Evolutionary conservation across 2,797 vertebrate species (phyloP).

Genomic region (Cyprinella venusta): DNA sequence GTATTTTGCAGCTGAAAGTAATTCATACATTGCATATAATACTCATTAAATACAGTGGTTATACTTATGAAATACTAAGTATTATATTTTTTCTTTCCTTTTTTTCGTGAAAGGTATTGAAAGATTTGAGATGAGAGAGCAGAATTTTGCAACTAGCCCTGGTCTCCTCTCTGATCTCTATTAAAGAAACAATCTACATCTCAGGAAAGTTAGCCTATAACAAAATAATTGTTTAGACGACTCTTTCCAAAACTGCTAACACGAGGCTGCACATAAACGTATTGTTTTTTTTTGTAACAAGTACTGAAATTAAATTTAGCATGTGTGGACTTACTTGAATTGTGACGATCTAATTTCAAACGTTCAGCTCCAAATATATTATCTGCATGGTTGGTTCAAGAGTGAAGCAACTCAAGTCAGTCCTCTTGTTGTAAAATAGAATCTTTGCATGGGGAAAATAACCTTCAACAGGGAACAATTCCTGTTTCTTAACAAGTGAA

Average conservation of each 20-base stretch:
- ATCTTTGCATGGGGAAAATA: background rate
- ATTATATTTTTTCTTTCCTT: too few species aligned
- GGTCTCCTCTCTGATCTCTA: background rate
- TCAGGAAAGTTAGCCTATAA: background rate
- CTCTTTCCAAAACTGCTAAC: background rate
- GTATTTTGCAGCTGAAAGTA: background rate
- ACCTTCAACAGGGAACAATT: background rate
- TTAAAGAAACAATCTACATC: background rate
- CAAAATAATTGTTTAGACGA: background rate
- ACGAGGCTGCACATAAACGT: background rate
- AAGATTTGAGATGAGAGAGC: too few species aligned
- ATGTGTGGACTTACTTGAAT: conserved; percentile 13
- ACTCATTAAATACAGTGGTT: background rate
- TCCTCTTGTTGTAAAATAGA: background rate
- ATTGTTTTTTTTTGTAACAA: background rate
- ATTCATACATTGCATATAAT: background rate
- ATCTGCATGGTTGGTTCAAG: background rate
- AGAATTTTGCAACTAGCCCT: background rate
- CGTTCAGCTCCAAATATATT: background rate
- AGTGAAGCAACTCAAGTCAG: background rate
- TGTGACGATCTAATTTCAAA: background rate
- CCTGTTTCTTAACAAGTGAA: conserved; percentile 38
- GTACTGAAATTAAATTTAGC: background rate
- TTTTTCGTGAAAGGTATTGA: background rate
- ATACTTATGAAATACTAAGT: background rate